These are phyloP conservation scores for Mixornis gularis DNA, from an alignment of 2,113 vertebrate species.

Conservation along the genomic window DNA sequence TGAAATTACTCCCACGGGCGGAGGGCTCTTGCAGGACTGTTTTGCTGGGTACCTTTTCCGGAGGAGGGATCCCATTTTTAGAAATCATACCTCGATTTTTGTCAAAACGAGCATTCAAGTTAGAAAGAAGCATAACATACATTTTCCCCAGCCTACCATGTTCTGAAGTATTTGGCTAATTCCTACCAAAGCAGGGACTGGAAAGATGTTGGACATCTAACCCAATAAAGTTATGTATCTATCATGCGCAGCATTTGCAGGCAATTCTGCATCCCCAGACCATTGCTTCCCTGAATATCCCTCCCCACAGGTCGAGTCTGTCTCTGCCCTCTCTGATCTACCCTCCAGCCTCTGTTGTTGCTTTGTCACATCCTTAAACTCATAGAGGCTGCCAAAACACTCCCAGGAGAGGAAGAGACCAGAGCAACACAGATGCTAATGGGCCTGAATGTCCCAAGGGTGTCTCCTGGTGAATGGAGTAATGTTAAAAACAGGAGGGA, in stretches of 20 bases:
- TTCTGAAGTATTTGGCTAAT: not conserved
- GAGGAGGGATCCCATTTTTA: not conserved
- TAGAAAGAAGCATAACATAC: not conserved
- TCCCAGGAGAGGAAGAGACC: not conserved
- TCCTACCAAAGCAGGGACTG: not conserved
- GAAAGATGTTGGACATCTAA: not conserved
- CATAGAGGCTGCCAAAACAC: fast-evolving
- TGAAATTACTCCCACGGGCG: not conserved
- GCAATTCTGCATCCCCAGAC: not conserved
- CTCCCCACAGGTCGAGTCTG: not conserved
- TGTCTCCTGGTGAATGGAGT: not conserved
- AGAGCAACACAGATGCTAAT: not conserved
- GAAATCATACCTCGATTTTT: not conserved
- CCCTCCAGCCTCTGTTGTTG: not conserved
- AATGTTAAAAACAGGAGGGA: not conserved
- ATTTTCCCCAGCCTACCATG: fast-evolving
- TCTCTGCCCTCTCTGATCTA: not conserved
- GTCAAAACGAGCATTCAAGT: not conserved
- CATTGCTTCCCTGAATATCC: not conserved
- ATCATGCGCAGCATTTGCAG: not conserved
- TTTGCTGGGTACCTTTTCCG: not conserved
- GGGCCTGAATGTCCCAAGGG: not conserved
- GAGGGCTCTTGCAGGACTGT: not conserved
- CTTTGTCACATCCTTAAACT: not conserved
- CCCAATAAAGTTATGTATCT: fast-evolving